phyloP scores from a whole-genome alignment of 2,888 invertebrate genomes.

The Limnephilus auricula region DNA sequence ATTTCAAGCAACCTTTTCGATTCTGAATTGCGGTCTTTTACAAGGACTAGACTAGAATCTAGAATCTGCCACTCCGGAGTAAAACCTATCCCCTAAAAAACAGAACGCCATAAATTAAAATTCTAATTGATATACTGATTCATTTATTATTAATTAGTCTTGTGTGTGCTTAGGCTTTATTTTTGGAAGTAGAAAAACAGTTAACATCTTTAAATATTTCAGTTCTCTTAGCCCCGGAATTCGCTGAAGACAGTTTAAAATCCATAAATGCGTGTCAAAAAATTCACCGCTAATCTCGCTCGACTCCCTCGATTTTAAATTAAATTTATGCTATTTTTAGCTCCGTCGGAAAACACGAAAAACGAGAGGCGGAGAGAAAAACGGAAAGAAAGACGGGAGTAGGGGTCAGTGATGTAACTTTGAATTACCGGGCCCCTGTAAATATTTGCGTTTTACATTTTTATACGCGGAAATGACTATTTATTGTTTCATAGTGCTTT shows the following conservation, averaged over 20 bases:
- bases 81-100: too few species aligned
- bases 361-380: not conserved
- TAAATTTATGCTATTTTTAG: not conserved
- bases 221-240: not conserved
- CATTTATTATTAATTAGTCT: not conserved
- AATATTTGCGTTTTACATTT: not conserved
- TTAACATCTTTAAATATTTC: not conserved
- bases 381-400: not conserved
- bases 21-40: too few species aligned
- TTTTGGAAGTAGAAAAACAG: not conserved
- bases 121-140: too few species aligned
- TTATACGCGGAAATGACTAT: not conserved
- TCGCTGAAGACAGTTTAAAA: not conserved
- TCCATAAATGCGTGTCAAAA: not conserved
- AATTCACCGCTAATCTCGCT: not conserved
- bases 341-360: not conserved
- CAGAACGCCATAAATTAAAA: too few species aligned
- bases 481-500: too few species aligned
- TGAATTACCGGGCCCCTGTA: not conserved
- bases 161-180: not conserved
- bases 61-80: too few species aligned
- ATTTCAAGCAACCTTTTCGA: too few species aligned
- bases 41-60: too few species aligned
- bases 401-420: not conserved
- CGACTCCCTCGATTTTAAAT: not conserved